Evolutionary conservation across 2,113 vertebrate genomes (phyloP).

Genomic region (Toxostoma redivivum): DNA sequence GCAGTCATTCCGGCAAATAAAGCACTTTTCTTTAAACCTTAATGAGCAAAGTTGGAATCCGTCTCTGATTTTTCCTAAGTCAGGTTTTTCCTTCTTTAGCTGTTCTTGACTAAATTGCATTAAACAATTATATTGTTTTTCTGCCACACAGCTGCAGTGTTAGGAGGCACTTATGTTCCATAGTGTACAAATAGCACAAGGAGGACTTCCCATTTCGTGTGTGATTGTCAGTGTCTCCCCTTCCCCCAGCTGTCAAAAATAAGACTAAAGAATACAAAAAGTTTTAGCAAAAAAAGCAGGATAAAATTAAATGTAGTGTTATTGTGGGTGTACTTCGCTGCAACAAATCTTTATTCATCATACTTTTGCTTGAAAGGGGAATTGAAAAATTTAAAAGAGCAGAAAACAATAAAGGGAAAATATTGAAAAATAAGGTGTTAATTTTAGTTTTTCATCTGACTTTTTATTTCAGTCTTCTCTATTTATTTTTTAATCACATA

Average conservation of each 20-base stretch:
- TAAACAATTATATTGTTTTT: not conserved
- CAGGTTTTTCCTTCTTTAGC: constrained; percentile 2
- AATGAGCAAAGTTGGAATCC: not conserved
- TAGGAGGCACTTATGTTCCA: not conserved
- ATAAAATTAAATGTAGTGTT: not conserved
- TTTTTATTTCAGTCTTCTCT: not conserved
- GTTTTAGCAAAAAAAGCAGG: not conserved
- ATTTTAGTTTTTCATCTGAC: not conserved
- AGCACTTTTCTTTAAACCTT: not conserved
- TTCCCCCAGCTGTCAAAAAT: not conserved
- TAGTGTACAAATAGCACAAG: not conserved
- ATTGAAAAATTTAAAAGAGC: not conserved
- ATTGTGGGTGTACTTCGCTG: not conserved
- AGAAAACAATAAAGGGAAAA: not conserved
- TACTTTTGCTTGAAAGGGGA: not conserved
- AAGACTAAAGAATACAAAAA: not conserved
- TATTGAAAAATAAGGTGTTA: not conserved
- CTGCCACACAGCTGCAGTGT: not conserved
- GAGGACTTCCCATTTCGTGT: not conserved
- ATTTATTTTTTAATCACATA: not conserved
- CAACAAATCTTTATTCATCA: not conserved
- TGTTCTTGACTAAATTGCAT: not conserved
- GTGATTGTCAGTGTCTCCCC: not conserved
- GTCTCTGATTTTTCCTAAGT: not conserved
- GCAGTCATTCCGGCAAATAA: not conserved